Evolutionary conservation across 1,140 invertebrate species (phyloP).

Genomic region (Drosophila truncata): DNA sequence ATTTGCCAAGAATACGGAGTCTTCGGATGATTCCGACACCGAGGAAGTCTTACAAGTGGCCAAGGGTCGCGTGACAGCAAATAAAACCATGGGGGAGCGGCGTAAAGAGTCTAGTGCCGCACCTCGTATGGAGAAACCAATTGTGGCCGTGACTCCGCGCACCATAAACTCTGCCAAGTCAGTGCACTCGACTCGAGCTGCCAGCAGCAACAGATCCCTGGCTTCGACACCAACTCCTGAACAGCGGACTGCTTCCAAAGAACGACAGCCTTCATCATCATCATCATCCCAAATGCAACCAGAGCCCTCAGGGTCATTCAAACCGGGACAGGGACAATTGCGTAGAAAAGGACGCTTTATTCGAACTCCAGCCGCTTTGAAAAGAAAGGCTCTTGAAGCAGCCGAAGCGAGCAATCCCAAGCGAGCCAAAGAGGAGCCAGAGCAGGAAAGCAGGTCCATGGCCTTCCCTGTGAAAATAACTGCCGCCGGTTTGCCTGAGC

Average conservation of each 20-base stretch:
- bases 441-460: not conserved
- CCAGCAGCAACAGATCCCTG: conserved; percentile 31
- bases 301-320: not conserved
- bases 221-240: conserved; percentile 12
- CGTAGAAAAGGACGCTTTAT: not conserved
- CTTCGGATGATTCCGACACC: not conserved
- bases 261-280: not conserved
- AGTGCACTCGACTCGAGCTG: conserved; percentile 20
- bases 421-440: not conserved
- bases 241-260: not conserved
- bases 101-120: not conserved
- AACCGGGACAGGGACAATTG: rapidly evolving
- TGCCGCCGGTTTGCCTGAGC: conserved; percentile 15
- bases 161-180: not conserved
- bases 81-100: conserved; percentile 1
- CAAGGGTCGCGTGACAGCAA: not conserved
- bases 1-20: not conserved
- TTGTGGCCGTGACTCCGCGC: not conserved
- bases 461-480: conserved; percentile 67
- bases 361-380: not conserved
- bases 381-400: conserved; percentile 11
- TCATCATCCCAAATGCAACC: not conserved
- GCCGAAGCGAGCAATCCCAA: not conserved
- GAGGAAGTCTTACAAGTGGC: not conserved
- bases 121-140: not conserved